Evolutionary conservation across 2,888 invertebrate genomes (phyloP).

Genomic region (Hirtodrosophila trivittata): DNA sequence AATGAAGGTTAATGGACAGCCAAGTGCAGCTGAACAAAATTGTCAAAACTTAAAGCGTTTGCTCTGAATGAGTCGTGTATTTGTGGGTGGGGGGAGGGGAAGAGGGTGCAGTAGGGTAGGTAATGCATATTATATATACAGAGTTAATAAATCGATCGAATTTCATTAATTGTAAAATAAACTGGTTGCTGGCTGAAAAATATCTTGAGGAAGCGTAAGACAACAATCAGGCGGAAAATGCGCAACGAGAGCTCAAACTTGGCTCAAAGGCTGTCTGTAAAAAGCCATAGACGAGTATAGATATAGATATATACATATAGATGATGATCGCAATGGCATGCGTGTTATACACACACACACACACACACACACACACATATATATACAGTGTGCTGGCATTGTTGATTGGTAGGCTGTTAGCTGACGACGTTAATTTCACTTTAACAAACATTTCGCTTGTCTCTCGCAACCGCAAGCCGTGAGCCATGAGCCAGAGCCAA

Average conservation of each 20-base stretch:
- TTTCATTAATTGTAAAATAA: slow-evolving; percentile 81
- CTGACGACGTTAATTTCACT: slow-evolving; percentile 80
- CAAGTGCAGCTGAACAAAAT: slow-evolving; percentile 46
- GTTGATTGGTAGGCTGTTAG: slow-evolving; percentile 74
- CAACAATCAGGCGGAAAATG: slow-evolving; percentile 73
- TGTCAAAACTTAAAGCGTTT: slow-evolving; percentile 27
- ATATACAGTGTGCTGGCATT: slow-evolving; percentile 59
- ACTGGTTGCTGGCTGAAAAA: slow-evolving; percentile 49
- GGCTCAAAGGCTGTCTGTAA: slow-evolving; percentile 51
- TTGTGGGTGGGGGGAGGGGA: background rate
- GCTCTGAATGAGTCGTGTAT: slow-evolving; percentile 5
- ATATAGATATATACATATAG: slow-evolving; percentile 14
- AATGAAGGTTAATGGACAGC: slow-evolving; percentile 79
- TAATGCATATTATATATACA: slow-evolving; percentile 40
- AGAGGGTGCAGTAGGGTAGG: slow-evolving; percentile 13
- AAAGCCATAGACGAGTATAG: slow-evolving; percentile 11
- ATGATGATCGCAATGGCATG: slow-evolving; percentile 29
- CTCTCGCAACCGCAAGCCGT: slow-evolving; percentile 38
- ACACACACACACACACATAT: slow-evolving; percentile 21
- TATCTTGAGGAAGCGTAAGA: slow-evolving; percentile 59
- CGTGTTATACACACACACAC: slow-evolving; percentile 15
- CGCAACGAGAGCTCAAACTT: slow-evolving; percentile 35
- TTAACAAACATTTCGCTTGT: slow-evolving; percentile 81
- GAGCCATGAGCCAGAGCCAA: slow-evolving; percentile 19
- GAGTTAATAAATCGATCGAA: slow-evolving; percentile 81